Evolutionary conservation across 2,113 vertebrate genomes (phyloP).

Genomic region (Protobothrops mucrosquamatus): DNA sequence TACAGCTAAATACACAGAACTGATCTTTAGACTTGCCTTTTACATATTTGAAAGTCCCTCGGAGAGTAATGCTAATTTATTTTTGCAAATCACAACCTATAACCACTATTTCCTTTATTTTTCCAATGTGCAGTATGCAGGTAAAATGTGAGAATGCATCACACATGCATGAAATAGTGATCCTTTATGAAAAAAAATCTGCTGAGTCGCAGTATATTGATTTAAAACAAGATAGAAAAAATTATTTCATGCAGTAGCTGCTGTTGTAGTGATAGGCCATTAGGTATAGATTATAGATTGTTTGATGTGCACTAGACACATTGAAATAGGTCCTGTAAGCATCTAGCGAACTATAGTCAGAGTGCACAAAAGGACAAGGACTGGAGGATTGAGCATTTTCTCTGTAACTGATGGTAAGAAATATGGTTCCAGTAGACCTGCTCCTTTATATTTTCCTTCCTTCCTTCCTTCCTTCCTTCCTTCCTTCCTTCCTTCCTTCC

Average conservation of each 20-base stretch:
- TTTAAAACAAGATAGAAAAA: background rate
- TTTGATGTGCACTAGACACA: background rate
- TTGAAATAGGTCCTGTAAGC: background rate
- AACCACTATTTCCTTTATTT: background rate
- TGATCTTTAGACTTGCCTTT: background rate
- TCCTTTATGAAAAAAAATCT: background rate
- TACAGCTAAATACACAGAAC: background rate
- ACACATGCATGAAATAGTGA: background rate
- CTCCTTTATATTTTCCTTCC: background rate
- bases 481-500: no score
- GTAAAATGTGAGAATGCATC: background rate
- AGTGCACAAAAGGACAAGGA: background rate
- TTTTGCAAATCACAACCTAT: background rate
- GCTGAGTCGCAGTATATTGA: background rate
- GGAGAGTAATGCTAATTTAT: background rate
- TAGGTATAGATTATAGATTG: background rate
- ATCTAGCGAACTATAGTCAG: background rate
- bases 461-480: background rate
- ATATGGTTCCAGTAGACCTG: background rate
- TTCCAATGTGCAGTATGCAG: background rate
- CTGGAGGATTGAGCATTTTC: background rate
- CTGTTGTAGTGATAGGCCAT: background rate
- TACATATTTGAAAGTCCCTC: background rate
- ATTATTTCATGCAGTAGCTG: background rate
- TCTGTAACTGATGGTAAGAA: background rate